Evolutionary conservation across 1,140 invertebrate species (phyloP), one percentile per base, ranked within the genome.

Genomic region (Zaprionus inermis): DNA sequence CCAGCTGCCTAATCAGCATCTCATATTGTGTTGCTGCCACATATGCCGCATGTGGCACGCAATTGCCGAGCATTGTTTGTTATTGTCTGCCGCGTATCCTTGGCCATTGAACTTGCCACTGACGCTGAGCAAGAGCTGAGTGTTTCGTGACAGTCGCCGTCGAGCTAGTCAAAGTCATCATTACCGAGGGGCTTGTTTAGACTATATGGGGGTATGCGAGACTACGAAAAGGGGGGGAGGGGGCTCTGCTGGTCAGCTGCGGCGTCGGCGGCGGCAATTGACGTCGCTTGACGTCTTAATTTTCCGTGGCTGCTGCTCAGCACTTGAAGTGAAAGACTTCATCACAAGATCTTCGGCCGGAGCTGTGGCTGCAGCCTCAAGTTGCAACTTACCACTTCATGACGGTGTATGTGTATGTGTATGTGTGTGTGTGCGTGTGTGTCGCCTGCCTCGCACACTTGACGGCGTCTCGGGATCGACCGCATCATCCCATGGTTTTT

Each of bases 281-380:
- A 86, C 76, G 72, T 76, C 68, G 72, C 73, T 83, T 88, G 83
- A 88, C 80, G 84, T 89, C 80, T 88, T 88, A 80, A 89, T 89
- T 88, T 78, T 68, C 36, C 36, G 52, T 78, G 65, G 28, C 79
- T 67, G 79, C 61, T 44, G 38, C 34, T 18, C 14, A 72, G 56
- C 84, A 88, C 82, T 86, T 83, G 79, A 79, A 65, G 55, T 59
- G 59, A 68, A 65, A 76, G 66, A 74, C 72, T 81, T 72, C 72
- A 75, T 68, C 70, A 71, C 69, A 67, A 30, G 58, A 56, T 58
- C 65, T 72, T 57, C 44, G 67, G 63, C 34, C 32, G 18, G 28
- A 71, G 51, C 44, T 52, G 28, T 55, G 32, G 36, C 38, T 46
- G 36, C 36, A 65, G 56, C 52, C 36, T 60, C 41, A 60, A 16